A percentile compares a stretch with the other conserved stretches of the same genome.
These are phyloP conservation scores for Sisyra nigra DNA, from an alignment of 2,888 invertebrate species.

Conservation along the genomic window DNA sequence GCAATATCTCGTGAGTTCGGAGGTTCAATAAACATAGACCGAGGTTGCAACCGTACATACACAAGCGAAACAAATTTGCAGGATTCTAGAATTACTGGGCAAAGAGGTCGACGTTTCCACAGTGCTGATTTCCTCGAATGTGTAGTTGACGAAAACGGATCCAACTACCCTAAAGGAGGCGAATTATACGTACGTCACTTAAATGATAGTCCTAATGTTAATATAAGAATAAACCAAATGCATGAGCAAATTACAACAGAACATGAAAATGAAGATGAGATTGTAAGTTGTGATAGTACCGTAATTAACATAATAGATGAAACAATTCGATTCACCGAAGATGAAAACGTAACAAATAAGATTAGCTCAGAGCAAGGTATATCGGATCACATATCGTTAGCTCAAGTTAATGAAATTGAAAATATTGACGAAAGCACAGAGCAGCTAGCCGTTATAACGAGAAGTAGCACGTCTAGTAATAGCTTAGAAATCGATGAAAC, in stretches of 20 bases:
- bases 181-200: no score
- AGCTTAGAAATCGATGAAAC: constrained; percentile 11
- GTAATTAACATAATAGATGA: no score
- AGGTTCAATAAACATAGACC: not conserved
- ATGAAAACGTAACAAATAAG: not conserved
- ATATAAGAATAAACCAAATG: no score
- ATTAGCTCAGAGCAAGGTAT: constrained; percentile 4
- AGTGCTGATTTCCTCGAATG: constrained; percentile 2
- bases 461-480: not conserved
- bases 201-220: no score
- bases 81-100: not conserved
- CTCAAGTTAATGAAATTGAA: constrained; percentile 10
- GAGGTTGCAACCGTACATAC: not conserved
- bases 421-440: constrained; percentile 8
- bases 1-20: constrained; percentile 6
- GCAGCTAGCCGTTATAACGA: no score
- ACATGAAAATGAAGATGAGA: no score
- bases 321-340: constrained; percentile 1
- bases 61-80: constrained; percentile 2
- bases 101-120: not conserved
- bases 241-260: no score
- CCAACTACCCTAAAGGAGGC: no score
- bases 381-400: constrained; percentile 9
- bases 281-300: no score
- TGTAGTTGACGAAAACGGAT: no score